Base-by-base conservation (phyloP, 1,140 invertebrate species). In the Drosophila saltans region DNA sequence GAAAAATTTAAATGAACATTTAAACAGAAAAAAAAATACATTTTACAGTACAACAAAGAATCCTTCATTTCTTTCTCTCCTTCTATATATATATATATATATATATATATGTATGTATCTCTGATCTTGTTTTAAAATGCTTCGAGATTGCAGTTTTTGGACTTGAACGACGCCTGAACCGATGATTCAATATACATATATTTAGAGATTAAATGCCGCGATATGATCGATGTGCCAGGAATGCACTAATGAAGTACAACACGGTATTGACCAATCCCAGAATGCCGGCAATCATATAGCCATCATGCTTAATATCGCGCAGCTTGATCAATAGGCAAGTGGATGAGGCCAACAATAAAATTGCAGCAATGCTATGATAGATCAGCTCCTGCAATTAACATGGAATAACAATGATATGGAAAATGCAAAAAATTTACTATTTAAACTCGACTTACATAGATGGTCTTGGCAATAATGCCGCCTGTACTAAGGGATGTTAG, bases 381-480 rank as follows among this genome's bases (percentile, higher is more conserved):
- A 97, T 94, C 28, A 97, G 93, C 93, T 97, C 96, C 96, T 97
- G 92, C 28, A 45, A 65, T 28, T 21, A 16, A 16, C 16, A 16
- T 16, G 21, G 3, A 36, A 36, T 2, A n/a, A n/a, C 36, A 24
- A 60, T 55, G 43, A 36, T 6, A 36, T 36, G 33, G 33, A 4
- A 36, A 6, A 0, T 4, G 1, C 3, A 1, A 24, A n/a, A 57
- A 40, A 0, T 30, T 30, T 30, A 2, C 28, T 2, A 16, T 16
- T 30, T 55, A 24, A 26, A 39, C 1, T 39, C n/a, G 75, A 96
- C 96, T 97, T 94, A 97, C 97, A 88, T 96, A 97, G 69, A 96
- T 94, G 3, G 96, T 97, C 93, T 97, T 97, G 0, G 96, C 94
- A 69, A 97, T 94, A 70, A 97, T 95, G 11, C 96, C 94, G 5